Evolutionary conservation across 1,140 invertebrate species (phyloP).

Genomic region (Drosophila fuyamai): DNA sequence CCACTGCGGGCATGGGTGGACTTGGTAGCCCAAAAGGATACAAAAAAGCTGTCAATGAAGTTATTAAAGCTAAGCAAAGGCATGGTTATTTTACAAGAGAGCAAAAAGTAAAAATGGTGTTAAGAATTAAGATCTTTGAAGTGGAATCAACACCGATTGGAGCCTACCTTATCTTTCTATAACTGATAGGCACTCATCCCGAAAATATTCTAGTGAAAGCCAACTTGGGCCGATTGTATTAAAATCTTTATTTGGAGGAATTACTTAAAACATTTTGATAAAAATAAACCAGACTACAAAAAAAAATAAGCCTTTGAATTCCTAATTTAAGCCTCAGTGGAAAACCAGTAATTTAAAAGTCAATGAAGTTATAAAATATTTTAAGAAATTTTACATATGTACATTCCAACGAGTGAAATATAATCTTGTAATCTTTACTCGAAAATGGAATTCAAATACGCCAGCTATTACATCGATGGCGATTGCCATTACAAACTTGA

Average conservation of each 20-base stretch:
- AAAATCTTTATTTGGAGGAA: too few relatives aligned
- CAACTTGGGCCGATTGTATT: too few relatives aligned
- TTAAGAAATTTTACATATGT: too few relatives aligned
- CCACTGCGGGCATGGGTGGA: not conserved
- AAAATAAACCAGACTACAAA: too few relatives aligned
- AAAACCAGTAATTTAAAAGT: too few relatives aligned
- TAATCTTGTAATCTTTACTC: too few relatives aligned
- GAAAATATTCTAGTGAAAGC: too few relatives aligned
- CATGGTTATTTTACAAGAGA: not conserved
- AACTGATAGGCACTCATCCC: not conserved
- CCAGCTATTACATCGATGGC: slow-evolving; percentile 28
- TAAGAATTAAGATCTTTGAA: not conserved
- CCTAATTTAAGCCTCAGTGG: too few relatives aligned
- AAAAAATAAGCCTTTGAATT: too few relatives aligned
- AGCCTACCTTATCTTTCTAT: not conserved
- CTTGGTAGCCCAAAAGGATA: not conserved
- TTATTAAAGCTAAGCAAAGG: not conserved
- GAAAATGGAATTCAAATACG: not conserved
- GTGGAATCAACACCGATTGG: not conserved
- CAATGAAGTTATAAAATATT: too few relatives aligned
- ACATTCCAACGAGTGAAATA: too few relatives aligned
- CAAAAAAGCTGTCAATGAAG: slow-evolving; percentile 11
- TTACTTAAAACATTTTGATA: too few relatives aligned
- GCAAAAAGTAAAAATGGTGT: not conserved
- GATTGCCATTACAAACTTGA: slow-evolving; percentile 51